Evolutionary conservation across 2,888 invertebrate genomes (phyloP).

Genomic region (Nemotelus nigrinus): DNA sequence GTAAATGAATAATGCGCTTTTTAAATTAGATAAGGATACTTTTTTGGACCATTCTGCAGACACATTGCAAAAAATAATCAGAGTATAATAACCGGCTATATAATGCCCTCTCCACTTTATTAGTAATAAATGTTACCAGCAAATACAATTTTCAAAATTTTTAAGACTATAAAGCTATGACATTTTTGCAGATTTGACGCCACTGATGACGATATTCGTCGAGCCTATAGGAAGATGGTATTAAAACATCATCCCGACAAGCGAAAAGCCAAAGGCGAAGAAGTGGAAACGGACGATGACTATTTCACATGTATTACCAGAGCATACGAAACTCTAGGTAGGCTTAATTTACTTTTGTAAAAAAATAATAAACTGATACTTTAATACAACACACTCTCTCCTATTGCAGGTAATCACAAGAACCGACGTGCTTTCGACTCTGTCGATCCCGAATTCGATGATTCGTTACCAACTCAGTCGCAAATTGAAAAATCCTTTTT

Average conservation of each 20-base stretch:
- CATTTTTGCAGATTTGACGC: conserved; percentile 77
- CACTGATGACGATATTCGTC: conserved; percentile 91
- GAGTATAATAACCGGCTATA: too few species aligned
- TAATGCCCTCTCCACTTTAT: too few species aligned
- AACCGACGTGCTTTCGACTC: conserved; percentile 95
- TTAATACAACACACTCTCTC: not conserved
- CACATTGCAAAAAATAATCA: too few species aligned
- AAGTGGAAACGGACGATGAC: conserved; percentile 89
- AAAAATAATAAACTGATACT: not conserved
- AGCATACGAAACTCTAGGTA: conserved; percentile 91
- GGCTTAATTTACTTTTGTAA: not conserved
- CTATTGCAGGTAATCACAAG: conserved; percentile 72
- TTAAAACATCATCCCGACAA: conserved; percentile 98
- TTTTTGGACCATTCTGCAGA: too few species aligned
- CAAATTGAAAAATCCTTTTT: conserved; percentile 86
- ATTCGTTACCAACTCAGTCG: conserved; percentile 79
- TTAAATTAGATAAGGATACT: too few species aligned
- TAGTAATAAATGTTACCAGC: too few species aligned
- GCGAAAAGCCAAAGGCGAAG: conserved; percentile 89
- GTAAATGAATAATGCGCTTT: too few species aligned
- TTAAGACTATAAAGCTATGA: too few species aligned
- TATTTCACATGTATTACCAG: conserved; percentile 99
- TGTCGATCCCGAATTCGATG: conserved; percentile 94
- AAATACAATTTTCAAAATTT: too few species aligned
- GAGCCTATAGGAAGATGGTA: conserved; percentile 90